Percentiles rank a stretch among this genome's conserved stretches.
These are phyloP conservation scores for Thripadectes ignobilis DNA, from an alignment of 2,797 vertebrate genomes.

Conservation along the genomic window DNA sequence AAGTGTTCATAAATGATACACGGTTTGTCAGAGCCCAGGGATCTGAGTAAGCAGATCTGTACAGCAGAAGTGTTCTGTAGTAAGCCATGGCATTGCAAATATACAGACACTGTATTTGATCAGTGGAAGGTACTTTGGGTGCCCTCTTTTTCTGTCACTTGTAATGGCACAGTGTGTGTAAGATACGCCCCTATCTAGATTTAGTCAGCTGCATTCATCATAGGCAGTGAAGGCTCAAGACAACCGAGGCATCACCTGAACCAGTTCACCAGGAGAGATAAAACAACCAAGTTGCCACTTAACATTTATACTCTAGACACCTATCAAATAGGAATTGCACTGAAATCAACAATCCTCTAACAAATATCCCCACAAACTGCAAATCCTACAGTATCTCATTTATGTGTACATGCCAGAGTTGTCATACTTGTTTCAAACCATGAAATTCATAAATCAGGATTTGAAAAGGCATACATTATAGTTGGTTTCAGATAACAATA, in stretches of 20 bases:
- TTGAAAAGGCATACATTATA: constrained; percentile 44
- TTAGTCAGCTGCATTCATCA: background rate
- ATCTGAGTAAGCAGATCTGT: background rate
- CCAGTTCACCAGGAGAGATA: background rate
- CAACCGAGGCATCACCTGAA: background rate
- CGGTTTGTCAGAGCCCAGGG: background rate
- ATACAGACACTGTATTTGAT: background rate
- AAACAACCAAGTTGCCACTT: background rate
- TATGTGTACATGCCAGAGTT: background rate
- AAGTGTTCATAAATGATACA: background rate
- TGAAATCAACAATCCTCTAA: background rate
- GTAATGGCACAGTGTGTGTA: background rate
- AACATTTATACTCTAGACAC: background rate
- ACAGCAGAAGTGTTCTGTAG: background rate
- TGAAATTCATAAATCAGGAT: constrained; percentile 51
- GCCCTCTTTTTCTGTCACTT: background rate
- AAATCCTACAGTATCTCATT: constrained; percentile 3
- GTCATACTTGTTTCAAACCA: constrained; percentile 13
- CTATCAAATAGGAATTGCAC: background rate
- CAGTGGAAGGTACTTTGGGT: background rate
- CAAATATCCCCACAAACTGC: background rate
- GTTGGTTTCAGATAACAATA: constrained; percentile 53
- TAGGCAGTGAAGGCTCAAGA: background rate
- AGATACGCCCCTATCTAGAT: background rate
- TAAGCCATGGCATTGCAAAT: background rate